phyloP scores from a whole-genome alignment of 2,797 vertebrate genomes.

The Malurus splendens region DNA sequence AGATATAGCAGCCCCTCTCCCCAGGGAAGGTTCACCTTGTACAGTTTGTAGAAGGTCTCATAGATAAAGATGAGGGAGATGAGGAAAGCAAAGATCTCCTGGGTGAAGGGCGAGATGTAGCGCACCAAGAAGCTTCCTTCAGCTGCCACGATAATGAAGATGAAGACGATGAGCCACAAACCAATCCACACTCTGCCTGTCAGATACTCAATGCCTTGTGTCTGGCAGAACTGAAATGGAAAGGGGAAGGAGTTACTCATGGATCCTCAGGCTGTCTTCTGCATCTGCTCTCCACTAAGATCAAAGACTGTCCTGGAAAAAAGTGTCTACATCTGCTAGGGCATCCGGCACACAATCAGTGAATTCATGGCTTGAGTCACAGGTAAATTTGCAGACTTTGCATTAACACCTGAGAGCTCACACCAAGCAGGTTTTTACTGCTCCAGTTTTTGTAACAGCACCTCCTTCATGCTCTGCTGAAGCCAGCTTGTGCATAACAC shows the following conservation, averaged over 20 bases:
- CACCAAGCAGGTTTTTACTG: background rate
- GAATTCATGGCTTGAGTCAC: background rate
- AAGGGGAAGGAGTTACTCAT: background rate
- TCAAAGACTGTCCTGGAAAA: background rate
- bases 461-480: background rate
- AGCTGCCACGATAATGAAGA: constrained; percentile 89
- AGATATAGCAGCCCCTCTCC: background rate
- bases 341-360: background rate
- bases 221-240: constrained; percentile 86
- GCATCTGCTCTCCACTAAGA: background rate
- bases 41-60: constrained; percentile 94
- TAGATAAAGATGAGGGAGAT: constrained; percentile 98
- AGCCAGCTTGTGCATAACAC: background rate
- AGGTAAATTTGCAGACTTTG: background rate
- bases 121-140: constrained; percentile 96
- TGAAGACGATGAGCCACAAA: constrained; percentile 93
- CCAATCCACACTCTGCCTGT: constrained; percentile 97
- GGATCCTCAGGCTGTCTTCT: background rate
- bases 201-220: constrained; percentile 89
- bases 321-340: background rate
- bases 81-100: constrained; percentile 97
- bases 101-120: constrained; percentile 95
- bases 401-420: background rate
- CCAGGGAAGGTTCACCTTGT: constrained; percentile 77
- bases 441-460: background rate